These are phyloP conservation scores for Acanthopagrus latus DNA, from an alignment of 2,797 vertebrate genomes.

Conservation along the genomic window DNA sequence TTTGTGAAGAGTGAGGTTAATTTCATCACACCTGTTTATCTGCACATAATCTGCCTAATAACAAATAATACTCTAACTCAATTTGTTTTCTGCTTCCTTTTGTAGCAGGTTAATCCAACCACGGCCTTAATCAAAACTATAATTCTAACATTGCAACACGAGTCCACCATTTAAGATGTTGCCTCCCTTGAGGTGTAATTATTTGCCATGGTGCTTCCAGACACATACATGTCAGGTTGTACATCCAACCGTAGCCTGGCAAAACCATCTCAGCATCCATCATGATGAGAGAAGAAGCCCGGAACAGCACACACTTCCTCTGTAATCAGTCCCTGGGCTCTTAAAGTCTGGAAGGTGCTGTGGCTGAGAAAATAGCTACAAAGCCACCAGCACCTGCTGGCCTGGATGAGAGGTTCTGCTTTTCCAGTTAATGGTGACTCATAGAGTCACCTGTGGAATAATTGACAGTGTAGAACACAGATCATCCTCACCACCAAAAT, in stretches of 20 bases:
- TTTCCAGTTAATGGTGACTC: neutral
- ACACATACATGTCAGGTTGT: neutral
- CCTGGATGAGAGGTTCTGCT: neutral
- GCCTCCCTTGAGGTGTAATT: neutral
- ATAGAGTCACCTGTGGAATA: slow-evolving; percentile 5
- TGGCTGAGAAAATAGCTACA: neutral
- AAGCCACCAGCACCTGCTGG: slow-evolving; percentile 1
- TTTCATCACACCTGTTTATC: neutral
- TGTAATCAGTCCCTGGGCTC: neutral
- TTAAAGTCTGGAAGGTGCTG: neutral
- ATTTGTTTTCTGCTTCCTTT: neutral
- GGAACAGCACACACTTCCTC: neutral
- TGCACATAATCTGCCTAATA: neutral
- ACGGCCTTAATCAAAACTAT: neutral
- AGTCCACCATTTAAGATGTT: neutral
- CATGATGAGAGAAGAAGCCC: neutral
- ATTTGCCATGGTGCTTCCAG: neutral
- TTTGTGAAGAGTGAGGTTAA: neutral
- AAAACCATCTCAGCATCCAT: too few species aligned
- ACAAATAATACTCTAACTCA: too few species aligned
- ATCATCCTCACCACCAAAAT: neutral
- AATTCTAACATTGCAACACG: neutral
- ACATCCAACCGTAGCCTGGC: neutral
- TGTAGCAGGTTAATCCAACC: neutral
- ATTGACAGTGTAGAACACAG: neutral